Base-by-base conservation (phyloP, 2,888 invertebrate species). In the Microplitis deprimator region DNA sequence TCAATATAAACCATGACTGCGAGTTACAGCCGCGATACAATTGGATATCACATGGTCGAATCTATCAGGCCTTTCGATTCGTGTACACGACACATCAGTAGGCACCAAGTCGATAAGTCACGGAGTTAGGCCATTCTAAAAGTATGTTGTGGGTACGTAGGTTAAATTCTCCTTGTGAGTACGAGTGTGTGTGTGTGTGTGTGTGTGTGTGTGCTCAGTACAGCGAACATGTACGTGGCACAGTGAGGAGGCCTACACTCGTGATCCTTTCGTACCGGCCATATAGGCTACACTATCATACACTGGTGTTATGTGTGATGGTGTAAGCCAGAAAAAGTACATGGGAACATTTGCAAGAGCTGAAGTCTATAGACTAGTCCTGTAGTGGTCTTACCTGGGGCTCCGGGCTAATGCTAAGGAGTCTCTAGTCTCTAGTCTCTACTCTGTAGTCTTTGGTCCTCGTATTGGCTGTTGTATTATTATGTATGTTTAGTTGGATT, bases 31-130 rank as follows among this genome's bases (percentile, higher is more conserved):
- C 4, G 29, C 50, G 20, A 79, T 76, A 83, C 83, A 83, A 82
- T 84, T 83, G 80, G 76, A 71, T 80, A 75, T 79, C 78, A 50
- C 50, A 75, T 67, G 74, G 71, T 70, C 62, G 75, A 79, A 80
- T 81, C 80, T 77, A 77, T 70, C 74, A 79, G 76, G 75, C 75
- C 79, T 75, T 73, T 70, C 74, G 39, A 78, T 68, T 77, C 79
- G 80, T 82, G 79, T 82, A 84, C 82, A 83, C 82, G 82, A 83
- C 83, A 82, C 81, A 82, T 83, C 83, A 85, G 83, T 50, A 84
- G 84, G 83, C 83, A 82, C 82, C 83, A 83, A 85, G 83, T 84
- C 87, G 85, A 87, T 87, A 87, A 87, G 87, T 87, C 86, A 86
- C 86, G 85, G 82, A 86, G 83, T 81, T 84, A 85, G 81, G 79